phyloP scores from a whole-genome alignment of 2,888 invertebrate genomes.

The Lasioglossum marginatum region DNA sequence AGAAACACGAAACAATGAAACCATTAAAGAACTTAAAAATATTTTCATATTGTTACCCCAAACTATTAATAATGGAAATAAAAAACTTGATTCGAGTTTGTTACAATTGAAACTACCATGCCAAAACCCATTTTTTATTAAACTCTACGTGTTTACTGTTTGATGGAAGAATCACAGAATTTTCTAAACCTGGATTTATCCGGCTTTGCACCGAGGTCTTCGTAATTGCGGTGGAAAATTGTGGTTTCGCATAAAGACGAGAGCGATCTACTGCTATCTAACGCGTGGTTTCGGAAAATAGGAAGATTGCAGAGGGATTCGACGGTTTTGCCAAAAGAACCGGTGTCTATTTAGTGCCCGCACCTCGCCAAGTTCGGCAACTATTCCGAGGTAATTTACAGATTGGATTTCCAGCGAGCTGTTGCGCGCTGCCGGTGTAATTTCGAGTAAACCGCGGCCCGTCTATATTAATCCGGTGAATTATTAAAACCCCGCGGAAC shows the following conservation, averaged over 20 bases:
- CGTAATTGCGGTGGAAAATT: not conserved
- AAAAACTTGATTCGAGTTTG: not conserved
- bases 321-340: not conserved
- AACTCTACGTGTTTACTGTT: not conserved
- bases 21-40: not conserved
- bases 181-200: not conserved
- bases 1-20: not conserved
- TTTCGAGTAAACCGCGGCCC: not conserved
- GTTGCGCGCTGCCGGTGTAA: not conserved
- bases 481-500: constrained; percentile 9
- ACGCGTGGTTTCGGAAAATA: not conserved
- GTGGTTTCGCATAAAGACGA: not conserved
- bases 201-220: not conserved
- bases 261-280: not conserved
- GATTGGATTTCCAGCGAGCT: constrained; percentile 43
- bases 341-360: not conserved
- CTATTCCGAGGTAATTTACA: constrained; percentile 30
- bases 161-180: not conserved
- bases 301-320: not conserved
- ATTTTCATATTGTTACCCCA: not conserved
- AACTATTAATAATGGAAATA: not conserved
- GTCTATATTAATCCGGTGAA: constrained; percentile 34
- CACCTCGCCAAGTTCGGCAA: constrained; percentile 18
- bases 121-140: too few species aligned
- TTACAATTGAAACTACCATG: not conserved